Evolutionary conservation across 2,888 invertebrate species (phyloP), one percentile per base, ranked within the genome.

Genomic region (Pseudococcus jackbeardsleyi): DNA sequence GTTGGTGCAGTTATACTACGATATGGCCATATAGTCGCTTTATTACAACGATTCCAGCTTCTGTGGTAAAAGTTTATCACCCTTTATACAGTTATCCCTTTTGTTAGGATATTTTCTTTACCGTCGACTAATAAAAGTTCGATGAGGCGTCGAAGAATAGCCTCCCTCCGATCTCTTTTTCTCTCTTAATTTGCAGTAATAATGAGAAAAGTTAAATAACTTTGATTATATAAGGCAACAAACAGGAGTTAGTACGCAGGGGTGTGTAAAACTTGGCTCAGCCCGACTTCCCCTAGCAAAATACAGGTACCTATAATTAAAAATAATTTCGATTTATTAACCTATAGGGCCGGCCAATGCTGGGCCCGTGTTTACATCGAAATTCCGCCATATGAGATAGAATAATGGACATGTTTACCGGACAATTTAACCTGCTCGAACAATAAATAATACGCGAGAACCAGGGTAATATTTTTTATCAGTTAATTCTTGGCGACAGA

Each of bases 21-120:
- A 79, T 79, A 79, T 79, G 46, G 79, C 79, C 79, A 79, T 79
- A 79, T 79, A 79, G 79, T 19, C 42, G 46, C 79, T 79, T 79
- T 79, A 79, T 79, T 79, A 79, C 79, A 79, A 79, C 42, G 79
- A 42, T 42, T 54, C 85, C 39, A 85, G 59, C 59, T 54, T 54
- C 59, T 85, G 85, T 85, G 85, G 85, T 59, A 59, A 85, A 85
- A 85, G 85, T 85, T 85, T 85, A 85, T 85, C 85, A 85, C 85
- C 59, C 39, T 85, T 85, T 59, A 39, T 59, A 85, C 39, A 85
- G 85, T 59, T 59, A 59, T 54, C 85, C 59, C 85, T 85, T 85
- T 85, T 85, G 85, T 85, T 85, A 33, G 85, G 26, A 85, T 85
- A 85, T 85, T 85, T 85, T 85, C 85, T 85, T 85, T 50, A 85